A percentile compares a stretch with the other conserved stretches of the same genome.
Conservation (phyloP, 2,797 vertebrate species). For the Syngnathus rostellatus region DNA sequence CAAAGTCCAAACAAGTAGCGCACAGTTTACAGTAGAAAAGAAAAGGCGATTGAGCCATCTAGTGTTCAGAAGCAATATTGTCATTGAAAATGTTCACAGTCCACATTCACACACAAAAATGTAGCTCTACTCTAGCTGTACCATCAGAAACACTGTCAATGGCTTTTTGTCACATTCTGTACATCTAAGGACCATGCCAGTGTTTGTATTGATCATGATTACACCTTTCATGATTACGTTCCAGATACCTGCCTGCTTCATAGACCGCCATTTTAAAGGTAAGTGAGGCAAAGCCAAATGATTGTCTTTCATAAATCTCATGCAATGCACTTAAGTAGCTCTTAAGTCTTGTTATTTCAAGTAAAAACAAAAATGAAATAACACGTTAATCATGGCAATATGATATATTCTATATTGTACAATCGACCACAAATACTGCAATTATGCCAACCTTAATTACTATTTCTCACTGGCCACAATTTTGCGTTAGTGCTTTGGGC, state of each 20-base stretch:
- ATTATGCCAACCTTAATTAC: not conserved
- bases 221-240: not conserved
- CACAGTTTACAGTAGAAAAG: constrained; percentile 7
- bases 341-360: not conserved
- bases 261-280: not conserved
- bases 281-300: not conserved
- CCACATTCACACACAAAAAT: not conserved
- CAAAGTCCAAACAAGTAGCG: not conserved
- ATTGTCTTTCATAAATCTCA: not conserved
- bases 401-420: not conserved
- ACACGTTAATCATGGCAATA: not conserved
- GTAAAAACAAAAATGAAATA: not conserved
- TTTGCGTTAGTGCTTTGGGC: not conserved
- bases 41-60: constrained; percentile 48
- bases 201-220: not conserved
- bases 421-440: not conserved
- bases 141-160: not conserved
- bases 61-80: constrained; percentile 37
- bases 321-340: not conserved
- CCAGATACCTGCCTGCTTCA: not conserved
- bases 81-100: constrained; percentile 36
- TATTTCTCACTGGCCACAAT: not conserved
- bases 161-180: not conserved
- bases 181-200: not conserved
- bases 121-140: not conserved